A percentile compares a stretch with the other conserved stretches of the same genome.
These are phyloP conservation scores for Ischnus inquisitorius DNA, from an alignment of 2,888 invertebrate species.

Conservation along the genomic window DNA sequence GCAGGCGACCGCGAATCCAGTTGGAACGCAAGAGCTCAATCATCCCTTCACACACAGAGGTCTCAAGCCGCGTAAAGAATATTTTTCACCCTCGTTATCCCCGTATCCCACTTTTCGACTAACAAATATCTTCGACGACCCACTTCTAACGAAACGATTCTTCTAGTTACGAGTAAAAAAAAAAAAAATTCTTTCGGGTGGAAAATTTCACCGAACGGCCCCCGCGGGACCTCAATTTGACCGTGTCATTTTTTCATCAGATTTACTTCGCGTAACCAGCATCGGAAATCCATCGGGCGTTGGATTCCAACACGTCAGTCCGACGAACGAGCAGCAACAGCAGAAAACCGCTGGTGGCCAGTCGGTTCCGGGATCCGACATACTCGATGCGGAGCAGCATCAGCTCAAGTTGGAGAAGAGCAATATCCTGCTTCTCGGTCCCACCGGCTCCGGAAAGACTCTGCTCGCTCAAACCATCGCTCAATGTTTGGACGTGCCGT, in stretches of 20 bases:
- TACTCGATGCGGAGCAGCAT: conserved; percentile 93
- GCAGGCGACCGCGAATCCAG: conserved; percentile 81
- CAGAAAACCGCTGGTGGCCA: conserved; percentile 73
- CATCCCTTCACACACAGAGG: conserved; percentile 91
- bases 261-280: conserved; percentile 94
- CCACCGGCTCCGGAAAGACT: conserved; percentile 99
- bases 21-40: conserved; percentile 88
- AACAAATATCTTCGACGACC: not conserved
- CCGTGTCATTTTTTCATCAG: conserved; percentile 85
- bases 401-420: conserved; percentile 97
- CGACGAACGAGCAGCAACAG: conserved; percentile 77
- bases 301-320: conserved; percentile 85
- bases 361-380: conserved; percentile 89
- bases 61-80: conserved; percentile 85
- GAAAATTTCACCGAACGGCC: not conserved
- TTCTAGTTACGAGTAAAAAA: not conserved
- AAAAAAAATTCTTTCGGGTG: conserved; percentile 10
- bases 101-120: not conserved
- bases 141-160: not conserved
- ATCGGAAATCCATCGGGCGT: conserved; percentile 89
- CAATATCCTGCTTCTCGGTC: conserved; percentile 98
- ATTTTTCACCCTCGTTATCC: conserved; percentile 68
- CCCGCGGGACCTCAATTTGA: not conserved
- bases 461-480: conserved; percentile 98
- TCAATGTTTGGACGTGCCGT: conserved; percentile 98